A percentile compares a stretch with the other conserved stretches of the same genome.
phyloP scores from a whole-genome alignment of 2,113 vertebrate species.

The Oplegnathus fasciatus region DNA sequence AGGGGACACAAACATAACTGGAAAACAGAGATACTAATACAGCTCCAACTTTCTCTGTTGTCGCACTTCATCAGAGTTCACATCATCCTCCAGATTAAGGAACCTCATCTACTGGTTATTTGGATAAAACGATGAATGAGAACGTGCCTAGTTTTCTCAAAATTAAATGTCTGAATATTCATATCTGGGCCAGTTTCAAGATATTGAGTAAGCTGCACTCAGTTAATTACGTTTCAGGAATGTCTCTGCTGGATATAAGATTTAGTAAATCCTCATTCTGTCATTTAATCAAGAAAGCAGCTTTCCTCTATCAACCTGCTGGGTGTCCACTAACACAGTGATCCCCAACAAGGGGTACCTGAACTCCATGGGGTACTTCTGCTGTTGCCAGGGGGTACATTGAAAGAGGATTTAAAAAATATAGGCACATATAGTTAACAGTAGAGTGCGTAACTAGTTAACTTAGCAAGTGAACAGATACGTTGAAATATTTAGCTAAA shows the following conservation, averaged over 20 bases:
- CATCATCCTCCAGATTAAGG: background rate
- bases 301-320: background rate
- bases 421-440: background rate
- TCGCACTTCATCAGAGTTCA: background rate
- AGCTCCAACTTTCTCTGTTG: conserved; percentile 1
- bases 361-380: too few species aligned
- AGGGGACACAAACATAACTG: background rate
- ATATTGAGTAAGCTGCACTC: conserved; percentile 31
- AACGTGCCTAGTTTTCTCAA: background rate
- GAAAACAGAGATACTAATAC: background rate
- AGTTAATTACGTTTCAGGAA: conserved; percentile 39
- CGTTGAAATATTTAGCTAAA: background rate
- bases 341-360: background rate
- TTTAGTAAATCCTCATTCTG: background rate
- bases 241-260: conserved; percentile 6
- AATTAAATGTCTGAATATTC: conserved; percentile 20
- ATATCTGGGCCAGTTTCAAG: conserved; percentile 13
- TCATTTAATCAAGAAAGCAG: conserved; percentile 11
- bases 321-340: background rate
- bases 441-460: too few species aligned
- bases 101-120: background rate
- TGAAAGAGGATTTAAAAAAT: background rate
- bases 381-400: background rate
- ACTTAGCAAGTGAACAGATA: background rate
- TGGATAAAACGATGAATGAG: conserved; percentile 6